Evolutionary conservation across 2,113 vertebrate species (phyloP), one percentile per base, ranked within the genome.

Genomic region (Chunga burmeisteri): DNA sequence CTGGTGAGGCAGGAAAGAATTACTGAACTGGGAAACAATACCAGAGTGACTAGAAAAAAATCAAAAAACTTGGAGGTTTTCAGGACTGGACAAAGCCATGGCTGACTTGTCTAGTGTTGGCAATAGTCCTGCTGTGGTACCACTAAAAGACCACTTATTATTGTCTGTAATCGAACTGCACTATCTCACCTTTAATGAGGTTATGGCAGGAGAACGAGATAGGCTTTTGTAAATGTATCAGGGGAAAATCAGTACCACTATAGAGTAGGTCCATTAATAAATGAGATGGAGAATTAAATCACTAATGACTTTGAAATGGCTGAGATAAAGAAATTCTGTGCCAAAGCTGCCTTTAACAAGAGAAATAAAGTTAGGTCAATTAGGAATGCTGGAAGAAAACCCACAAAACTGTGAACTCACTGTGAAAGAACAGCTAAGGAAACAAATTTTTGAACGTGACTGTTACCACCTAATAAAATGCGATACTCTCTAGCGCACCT

Each of bases 251-350:
- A 56, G 86, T 86, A 79, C 49, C 13, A 42, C 22, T 50, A 65
- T 58, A 80, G 91, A 95, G 67, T 40, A 88, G 42, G 21, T 93
- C 81, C 93, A 96, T 96, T 93, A 95, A 92, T 86, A 96, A 93
- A 92, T 86, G 86, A 90, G 83, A 74, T 49, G 38, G n/a, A 93
- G 82, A 95, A 90, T 88, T 93, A 88, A 93, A 93, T 86, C 95
- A 78, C 90, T 94, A 90, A 93, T 71, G 88, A 90, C 61, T 93
- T 88, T 73, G 74, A 96, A 95, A 95, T 77, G 66, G 78, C 62
- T 91, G 84, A 94, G 81, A 87, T 91, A 96, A 92, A 93, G 75
- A 90, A 90, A 83, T 78, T 88, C 46, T 67, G 13, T 90, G 75
- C 62, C 85, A 88, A 89, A 90, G 23, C 25, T 83, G 40, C 30